Evolutionary conservation across 2,113 vertebrate genomes (phyloP), one percentile per base, ranked within the genome.

Genomic region (Barnardius zonarius): DNA sequence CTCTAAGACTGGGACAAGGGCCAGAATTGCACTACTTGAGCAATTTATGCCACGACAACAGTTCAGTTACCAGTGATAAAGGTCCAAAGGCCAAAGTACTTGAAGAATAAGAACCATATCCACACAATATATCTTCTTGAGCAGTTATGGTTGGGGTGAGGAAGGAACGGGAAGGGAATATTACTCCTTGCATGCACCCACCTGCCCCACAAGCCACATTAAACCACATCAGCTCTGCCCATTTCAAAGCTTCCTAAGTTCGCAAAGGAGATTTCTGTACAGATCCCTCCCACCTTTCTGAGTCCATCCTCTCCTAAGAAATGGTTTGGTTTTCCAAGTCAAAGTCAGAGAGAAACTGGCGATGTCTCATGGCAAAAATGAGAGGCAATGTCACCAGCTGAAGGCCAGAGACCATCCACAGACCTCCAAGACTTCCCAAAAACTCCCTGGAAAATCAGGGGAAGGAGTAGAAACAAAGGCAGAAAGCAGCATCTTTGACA

Each of bases 21-120:
- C 83, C 95, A 97, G 91, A 91, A 90, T 9, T 43, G 82, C 49
- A 49, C 90, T 74, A 41, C 80, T 93, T 72, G 91, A 89, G 75
- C 62, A 85, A 93, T 94, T 96, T 85, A 85, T 86, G 92, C 82
- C 86, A 69, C 13, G 24, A 68, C 84, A 87, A 87, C 73, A 93
- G 81, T 94, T 87, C n/a, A 63, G 39, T 4, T 85, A 70, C 74
- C 73, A 94, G n/a, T 14, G 41, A 86, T n/a, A 77, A 88, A 91
- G 85, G 91, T 83, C 67, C 68, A 77, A 86, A 96, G 91, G 92
- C 72, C 79, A 62, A 74, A 88, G 46, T 9, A 49, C 57, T 68
- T 64, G 9, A 64, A 77, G 91, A 76, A 67, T 69, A n/a, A 68
- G 44, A 77, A 54, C 49, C 23, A 13, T 6, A 67, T 3, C 61